Percentiles rank a stretch among this genome's conserved stretches.
phyloP scores from a whole-genome alignment of 2,888 invertebrate genomes.

The Drosophila multiciliata region DNA sequence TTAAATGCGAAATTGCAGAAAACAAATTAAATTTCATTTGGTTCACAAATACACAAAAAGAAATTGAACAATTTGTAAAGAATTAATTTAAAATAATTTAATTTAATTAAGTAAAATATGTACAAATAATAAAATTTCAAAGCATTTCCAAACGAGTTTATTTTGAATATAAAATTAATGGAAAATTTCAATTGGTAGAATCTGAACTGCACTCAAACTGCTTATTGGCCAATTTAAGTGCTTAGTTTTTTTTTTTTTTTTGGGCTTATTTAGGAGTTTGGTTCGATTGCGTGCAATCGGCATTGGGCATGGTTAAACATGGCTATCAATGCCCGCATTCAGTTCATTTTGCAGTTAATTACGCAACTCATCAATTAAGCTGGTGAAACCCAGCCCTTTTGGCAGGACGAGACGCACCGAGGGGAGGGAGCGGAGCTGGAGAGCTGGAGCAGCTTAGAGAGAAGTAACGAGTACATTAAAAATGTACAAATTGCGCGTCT shows the following conservation, averaged over 20 bases:
- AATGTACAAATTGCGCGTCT: constrained; percentile 81
- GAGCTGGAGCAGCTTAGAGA: constrained; percentile 1
- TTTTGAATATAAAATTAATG: neutral
- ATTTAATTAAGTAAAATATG: neutral
- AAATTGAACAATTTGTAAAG: neutral
- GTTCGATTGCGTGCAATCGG: constrained; percentile 46
- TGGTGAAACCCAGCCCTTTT: constrained; percentile 13
- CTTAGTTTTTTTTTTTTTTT: neutral
- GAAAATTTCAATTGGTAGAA: neutral
- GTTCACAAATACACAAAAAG: neutral
- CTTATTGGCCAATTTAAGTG: constrained; percentile 31
- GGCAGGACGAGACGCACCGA: constrained; percentile 5
- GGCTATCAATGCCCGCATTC: constrained; percentile 60
- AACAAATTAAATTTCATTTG: neutral
- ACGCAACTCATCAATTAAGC: constrained; percentile 82
- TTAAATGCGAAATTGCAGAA: neutral
- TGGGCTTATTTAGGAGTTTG: neutral
- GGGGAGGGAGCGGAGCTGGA: too few relatives aligned
- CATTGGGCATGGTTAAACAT: constrained; percentile 50
- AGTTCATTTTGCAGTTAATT: constrained; percentile 81
- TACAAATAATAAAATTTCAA: neutral
- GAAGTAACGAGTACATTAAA: constrained; percentile 68
- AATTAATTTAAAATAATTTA: neutral
- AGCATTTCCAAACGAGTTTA: neutral
- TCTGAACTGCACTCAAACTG: constrained; percentile 10